phyloP scores from a whole-genome alignment of 2,888 invertebrate genomes.

The Lasioglossum marginatum region DNA sequence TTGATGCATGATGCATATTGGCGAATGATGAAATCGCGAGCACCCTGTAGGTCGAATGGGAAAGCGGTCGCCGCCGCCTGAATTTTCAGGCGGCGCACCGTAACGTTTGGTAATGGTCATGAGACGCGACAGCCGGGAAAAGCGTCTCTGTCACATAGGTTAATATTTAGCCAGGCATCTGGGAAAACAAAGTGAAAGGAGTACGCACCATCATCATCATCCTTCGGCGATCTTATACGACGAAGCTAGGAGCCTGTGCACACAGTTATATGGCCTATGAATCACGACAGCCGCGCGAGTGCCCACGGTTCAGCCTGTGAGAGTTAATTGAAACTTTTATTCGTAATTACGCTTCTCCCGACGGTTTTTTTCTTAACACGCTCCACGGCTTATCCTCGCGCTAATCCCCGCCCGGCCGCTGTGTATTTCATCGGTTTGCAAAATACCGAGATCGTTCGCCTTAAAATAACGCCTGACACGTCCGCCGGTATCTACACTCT shows the following conservation, averaged over 20 bases:
- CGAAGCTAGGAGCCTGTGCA: constrained; percentile 29
- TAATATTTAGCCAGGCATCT: constrained; percentile 69
- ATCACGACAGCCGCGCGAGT: constrained; percentile 60
- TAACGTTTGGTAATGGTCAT: constrained; percentile 57
- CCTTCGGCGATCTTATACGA: constrained; percentile 62
- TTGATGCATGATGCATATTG: too few relatives aligned
- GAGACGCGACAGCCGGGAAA: constrained; percentile 60
- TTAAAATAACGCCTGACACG: constrained; percentile 50
- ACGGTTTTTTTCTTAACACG: constrained; percentile 39
- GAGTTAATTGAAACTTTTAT: constrained; percentile 75
- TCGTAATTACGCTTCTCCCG: constrained; percentile 66
- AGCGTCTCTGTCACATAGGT: constrained; percentile 62
- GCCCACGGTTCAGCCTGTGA: constrained; percentile 54
- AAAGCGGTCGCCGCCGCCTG: constrained; percentile 42
- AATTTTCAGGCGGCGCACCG: constrained; percentile 40
- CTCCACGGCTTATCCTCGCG: constrained; percentile 29
- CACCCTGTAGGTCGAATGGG: constrained; percentile 32
- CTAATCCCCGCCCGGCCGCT: constrained; percentile 28
- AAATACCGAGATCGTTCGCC: constrained; percentile 47
- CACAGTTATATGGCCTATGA: constrained; percentile 70
- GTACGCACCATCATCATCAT: constrained; percentile 59
- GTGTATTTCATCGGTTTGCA: constrained; percentile 40
- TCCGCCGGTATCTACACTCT: constrained; percentile 24
- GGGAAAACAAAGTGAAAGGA: constrained; percentile 75
- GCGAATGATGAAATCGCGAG: not conserved